These are phyloP conservation scores for Stigmatopora argus DNA, from an alignment of 2,113 vertebrate species.

Conservation along the genomic window DNA sequence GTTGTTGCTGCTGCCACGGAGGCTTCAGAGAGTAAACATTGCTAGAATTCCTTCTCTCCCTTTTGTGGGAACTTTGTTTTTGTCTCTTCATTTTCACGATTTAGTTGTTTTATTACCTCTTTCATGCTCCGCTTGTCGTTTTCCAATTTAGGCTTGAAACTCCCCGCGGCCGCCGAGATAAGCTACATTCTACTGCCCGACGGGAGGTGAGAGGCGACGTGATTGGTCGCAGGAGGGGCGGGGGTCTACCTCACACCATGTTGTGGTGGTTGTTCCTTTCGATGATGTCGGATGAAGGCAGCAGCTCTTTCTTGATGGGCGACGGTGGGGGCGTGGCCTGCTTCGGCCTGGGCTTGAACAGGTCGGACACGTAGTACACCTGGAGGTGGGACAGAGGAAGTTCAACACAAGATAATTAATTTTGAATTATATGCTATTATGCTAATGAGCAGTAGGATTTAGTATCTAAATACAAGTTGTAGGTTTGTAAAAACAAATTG, in stretches of 20 bases:
- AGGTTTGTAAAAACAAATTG: too few relatives aligned
- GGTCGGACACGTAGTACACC: constrained; percentile 94
- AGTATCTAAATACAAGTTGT: too few relatives aligned
- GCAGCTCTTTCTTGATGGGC: constrained; percentile 89
- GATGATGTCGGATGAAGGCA: constrained; percentile 90
- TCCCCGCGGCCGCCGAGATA: constrained; percentile 33
- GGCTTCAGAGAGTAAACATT: constrained; percentile 44
- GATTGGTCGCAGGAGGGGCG: constrained; percentile 68
- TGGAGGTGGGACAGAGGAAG: constrained; percentile 40
- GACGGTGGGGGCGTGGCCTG: constrained; percentile 75
- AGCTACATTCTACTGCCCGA: constrained; percentile 99
- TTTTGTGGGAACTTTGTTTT: constrained; percentile 40
- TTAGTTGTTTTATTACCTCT: constrained; percentile 32
- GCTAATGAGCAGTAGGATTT: too few relatives aligned
- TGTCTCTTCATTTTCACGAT: constrained; percentile 32
- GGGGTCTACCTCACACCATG: constrained; percentile 71
- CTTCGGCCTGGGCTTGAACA: constrained; percentile 85
- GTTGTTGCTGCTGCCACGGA: constrained; percentile 69
- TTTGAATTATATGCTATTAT: too few relatives aligned
- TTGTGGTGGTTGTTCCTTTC: constrained; percentile 97
- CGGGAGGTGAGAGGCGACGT: constrained; percentile 87
- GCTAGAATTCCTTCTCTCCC: constrained; percentile 53
- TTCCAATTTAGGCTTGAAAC: constrained; percentile 16
- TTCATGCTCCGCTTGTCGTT: constrained; percentile 45
- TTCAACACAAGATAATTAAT: not conserved